Evolutionary conservation across 2,888 invertebrate genomes (phyloP).

Genomic region (Axea sp.): DNA sequence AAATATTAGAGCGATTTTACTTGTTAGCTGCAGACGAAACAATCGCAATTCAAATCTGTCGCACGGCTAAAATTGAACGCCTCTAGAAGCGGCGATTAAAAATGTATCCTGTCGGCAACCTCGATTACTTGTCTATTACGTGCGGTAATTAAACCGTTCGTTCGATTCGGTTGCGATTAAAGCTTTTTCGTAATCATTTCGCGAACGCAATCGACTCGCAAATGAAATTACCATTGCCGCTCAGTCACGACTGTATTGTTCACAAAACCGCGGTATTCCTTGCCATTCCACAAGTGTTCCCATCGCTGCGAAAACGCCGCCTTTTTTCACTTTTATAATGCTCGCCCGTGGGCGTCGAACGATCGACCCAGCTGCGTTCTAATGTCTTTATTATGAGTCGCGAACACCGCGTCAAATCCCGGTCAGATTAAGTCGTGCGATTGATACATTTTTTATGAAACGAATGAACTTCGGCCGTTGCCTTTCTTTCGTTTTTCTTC

Average conservation of each 20-base stretch:
- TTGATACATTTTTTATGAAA: slow-evolving; percentile 35
- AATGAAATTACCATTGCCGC: slow-evolving; percentile 45
- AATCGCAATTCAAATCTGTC: slow-evolving; percentile 41
- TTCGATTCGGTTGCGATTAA: slow-evolving; percentile 60
- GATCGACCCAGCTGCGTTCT: slow-evolving; percentile 18
- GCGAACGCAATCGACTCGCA: slow-evolving; percentile 44
- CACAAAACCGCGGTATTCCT: slow-evolving; percentile 38
- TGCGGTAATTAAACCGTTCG: slow-evolving; percentile 57
- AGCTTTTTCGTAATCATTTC: slow-evolving; percentile 58
- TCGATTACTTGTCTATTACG: slow-evolving; percentile 57
- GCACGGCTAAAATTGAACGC: slow-evolving; percentile 36
- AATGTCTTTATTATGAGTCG: slow-evolving; percentile 36
- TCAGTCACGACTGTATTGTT: slow-evolving; percentile 25
- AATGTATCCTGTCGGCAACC: slow-evolving; percentile 54
- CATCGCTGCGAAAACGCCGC: neutral
- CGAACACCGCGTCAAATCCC: slow-evolving; percentile 12
- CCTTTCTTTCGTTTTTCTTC: slow-evolving; percentile 2
- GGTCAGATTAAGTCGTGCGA: slow-evolving; percentile 23
- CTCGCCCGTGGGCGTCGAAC: slow-evolving; percentile 6
- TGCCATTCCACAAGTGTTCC: slow-evolving; percentile 52
- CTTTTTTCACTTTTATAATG: slow-evolving; percentile 19
- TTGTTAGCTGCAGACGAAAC: slow-evolving; percentile 45
- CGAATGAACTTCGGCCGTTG: slow-evolving; percentile 4
- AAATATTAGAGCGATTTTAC: slow-evolving; percentile 45
- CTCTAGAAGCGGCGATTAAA: slow-evolving; percentile 43